These are phyloP conservation scores for Platysternon megacephalum DNA, from an alignment of 2,113 vertebrate species.

Conservation along the genomic window DNA sequence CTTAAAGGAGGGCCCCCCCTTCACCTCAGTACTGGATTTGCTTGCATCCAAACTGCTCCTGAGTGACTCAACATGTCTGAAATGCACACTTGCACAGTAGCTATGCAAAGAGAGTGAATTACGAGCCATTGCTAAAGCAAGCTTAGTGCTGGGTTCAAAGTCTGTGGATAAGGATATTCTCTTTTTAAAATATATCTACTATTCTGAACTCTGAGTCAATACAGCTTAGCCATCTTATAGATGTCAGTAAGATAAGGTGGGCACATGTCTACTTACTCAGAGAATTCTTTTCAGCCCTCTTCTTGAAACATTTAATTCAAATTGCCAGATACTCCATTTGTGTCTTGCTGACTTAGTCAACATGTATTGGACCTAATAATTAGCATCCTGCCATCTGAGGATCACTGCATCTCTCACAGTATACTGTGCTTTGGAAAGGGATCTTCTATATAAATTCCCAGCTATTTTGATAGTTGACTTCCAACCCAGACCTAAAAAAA, in stretches of 20 bases:
- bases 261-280: not conserved
- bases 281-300: not conserved
- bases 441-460: not conserved
- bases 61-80: not conserved
- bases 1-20: not conserved
- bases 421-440: constrained; percentile 6
- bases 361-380: not conserved
- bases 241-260: not conserved
- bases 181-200: constrained; percentile 27
- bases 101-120: not conserved
- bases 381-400: not conserved
- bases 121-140: not conserved
- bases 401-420: not conserved
- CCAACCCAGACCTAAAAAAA: not conserved
- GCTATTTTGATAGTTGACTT: constrained; percentile 50
- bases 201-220: not conserved
- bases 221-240: not conserved
- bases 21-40: not conserved
- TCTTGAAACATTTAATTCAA: not conserved
- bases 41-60: not conserved
- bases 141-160: not conserved
- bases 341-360: not conserved
- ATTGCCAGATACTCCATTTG: not conserved
- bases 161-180: not conserved
- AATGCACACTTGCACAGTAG: not conserved